These are phyloP conservation scores for Melanocharis versteri DNA, from an alignment of 2,113 vertebrate genomes.

Conservation along the genomic window DNA sequence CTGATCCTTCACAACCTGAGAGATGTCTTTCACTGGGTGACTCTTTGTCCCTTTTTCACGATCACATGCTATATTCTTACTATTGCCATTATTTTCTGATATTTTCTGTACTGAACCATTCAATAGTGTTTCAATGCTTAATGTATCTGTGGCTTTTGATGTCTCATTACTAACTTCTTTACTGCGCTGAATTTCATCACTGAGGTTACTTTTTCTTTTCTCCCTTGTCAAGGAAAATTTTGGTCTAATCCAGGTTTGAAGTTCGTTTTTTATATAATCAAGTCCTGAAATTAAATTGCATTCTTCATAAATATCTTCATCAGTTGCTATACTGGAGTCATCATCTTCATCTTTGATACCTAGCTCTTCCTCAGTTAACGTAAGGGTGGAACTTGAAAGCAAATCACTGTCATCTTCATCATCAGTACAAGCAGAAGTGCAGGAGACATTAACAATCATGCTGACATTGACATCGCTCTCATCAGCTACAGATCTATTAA, in stretches of 20 bases:
- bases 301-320: slow-evolving; percentile 88
- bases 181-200: slow-evolving; percentile 81
- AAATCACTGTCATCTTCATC: slow-evolving; percentile 97
- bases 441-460: slow-evolving; percentile 97
- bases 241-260: slow-evolving; percentile 88
- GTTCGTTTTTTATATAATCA: slow-evolving; percentile 91
- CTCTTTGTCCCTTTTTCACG: slow-evolving; percentile 45
- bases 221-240: slow-evolving; percentile 77
- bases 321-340: slow-evolving; percentile 84
- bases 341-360: slow-evolving; percentile 87
- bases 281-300: slow-evolving; percentile 83
- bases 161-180: slow-evolving; percentile 68
- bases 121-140: slow-evolving; percentile 75
- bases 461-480: slow-evolving; percentile 91
- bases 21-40: slow-evolving; percentile 52
- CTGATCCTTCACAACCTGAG: slow-evolving; percentile 73
- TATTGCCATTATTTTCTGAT: slow-evolving; percentile 76
- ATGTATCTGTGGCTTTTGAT: slow-evolving; percentile 53
- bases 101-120: slow-evolving; percentile 73
- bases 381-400: slow-evolving; percentile 95
- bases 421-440: slow-evolving; percentile 92
- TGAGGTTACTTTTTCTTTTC: slow-evolving; percentile 78
- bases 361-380: slow-evolving; percentile 94
- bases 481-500: slow-evolving; percentile 77
- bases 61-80: slow-evolving; percentile 59